phyloP scores from a whole-genome alignment of 2,113 vertebrate species.

The Axis porcinus region DNA sequence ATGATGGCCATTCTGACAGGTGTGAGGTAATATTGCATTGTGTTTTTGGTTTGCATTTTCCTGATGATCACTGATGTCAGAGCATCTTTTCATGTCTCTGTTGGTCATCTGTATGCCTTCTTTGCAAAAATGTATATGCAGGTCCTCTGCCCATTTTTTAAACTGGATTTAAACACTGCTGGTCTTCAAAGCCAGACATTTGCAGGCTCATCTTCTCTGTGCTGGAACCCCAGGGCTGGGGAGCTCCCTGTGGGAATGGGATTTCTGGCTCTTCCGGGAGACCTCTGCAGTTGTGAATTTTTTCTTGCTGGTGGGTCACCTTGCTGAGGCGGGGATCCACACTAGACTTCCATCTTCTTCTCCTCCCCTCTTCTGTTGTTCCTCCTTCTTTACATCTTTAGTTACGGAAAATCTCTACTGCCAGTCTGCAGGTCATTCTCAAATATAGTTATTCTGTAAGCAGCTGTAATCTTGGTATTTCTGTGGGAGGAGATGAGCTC shows the following conservation, averaged over 20 bases:
- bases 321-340: neutral
- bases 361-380: neutral
- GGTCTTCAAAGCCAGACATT: neutral
- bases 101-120: neutral
- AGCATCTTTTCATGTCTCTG: neutral
- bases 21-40: neutral
- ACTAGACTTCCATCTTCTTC: neutral
- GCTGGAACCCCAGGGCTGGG: neutral
- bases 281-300: neutral
- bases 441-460: neutral
- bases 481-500: neutral
- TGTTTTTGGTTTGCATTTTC: neutral
- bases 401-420: neutral
- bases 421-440: neutral
- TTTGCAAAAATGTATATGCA: neutral
- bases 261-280: neutral
- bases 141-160: neutral
- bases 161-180: neutral
- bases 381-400: neutral
- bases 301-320: neutral
- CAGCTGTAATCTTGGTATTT: neutral
- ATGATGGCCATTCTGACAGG: neutral
- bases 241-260: neutral
- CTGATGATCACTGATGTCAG: neutral
- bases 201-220: neutral